phyloP scores from a whole-genome alignment of 2,888 invertebrate genomes.

The Spodoptera picta region DNA sequence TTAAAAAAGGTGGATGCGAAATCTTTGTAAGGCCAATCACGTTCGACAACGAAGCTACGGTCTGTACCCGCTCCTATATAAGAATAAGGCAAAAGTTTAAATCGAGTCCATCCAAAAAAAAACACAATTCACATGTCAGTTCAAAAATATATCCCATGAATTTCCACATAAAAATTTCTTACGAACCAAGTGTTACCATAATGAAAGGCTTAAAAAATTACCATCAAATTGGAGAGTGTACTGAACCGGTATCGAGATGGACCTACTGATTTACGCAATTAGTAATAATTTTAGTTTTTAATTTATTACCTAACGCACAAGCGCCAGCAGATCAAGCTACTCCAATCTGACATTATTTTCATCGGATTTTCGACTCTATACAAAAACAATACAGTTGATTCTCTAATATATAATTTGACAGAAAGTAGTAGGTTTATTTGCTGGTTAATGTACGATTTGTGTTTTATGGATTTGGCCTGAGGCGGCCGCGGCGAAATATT shows the following conservation, averaged over 20 bases:
- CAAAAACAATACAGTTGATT: too few species aligned
- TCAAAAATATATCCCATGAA: conserved; percentile 15
- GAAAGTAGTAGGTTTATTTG: too few species aligned
- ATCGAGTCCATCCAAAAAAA: too few species aligned
- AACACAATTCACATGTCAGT: background rate
- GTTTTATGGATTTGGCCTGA: conserved; percentile 50
- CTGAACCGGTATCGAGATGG: conserved; percentile 50
- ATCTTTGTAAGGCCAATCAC: too few species aligned
- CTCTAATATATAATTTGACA: too few species aligned
- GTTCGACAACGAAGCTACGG: too few species aligned
- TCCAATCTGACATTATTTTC: too few species aligned
- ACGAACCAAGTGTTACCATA: conserved; percentile 75
- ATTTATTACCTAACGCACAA: conserved; percentile 37
- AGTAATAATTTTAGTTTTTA: conserved; percentile 42
- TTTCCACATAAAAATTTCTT: conserved; percentile 59
- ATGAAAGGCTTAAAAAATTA: conserved; percentile 60
- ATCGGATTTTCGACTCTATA: too few species aligned
- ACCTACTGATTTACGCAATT: conserved; percentile 59
- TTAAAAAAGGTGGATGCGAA: too few species aligned
- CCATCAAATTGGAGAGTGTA: conserved; percentile 56
- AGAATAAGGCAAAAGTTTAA: too few species aligned
- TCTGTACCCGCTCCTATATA: too few species aligned
- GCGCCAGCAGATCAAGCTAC: background rate
- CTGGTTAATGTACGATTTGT: conserved; percentile 10
- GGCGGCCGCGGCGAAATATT: conserved; percentile 41